Evolutionary conservation across 2,113 vertebrate species (phyloP), one percentile per base, ranked within the genome.

Genomic region (Coryphaenoides rupestris): DNA sequence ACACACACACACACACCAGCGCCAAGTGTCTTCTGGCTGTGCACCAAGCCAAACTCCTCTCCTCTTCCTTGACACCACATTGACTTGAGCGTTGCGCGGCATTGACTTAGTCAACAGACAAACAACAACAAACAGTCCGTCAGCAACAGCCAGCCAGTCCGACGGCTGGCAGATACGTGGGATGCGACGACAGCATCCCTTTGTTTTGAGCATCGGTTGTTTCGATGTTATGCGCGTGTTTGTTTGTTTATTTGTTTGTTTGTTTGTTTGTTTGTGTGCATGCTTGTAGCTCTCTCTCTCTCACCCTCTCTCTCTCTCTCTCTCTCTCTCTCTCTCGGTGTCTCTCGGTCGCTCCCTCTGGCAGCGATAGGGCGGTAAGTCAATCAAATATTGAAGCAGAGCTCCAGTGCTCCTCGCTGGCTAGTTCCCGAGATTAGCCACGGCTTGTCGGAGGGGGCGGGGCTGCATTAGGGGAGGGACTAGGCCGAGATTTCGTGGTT

Each of bases 341-440:
- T 77, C 77, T 75, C 78, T 81, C 81, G 9, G 79, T 83, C 81
- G 81, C 84, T 79, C 81, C 87, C 82, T 69, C 85, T 79, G 82
- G 84, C 87, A 81, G 74, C 78, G 60, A 78, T 81, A 63, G 88
- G 87, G 88, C 87, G 80, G 83, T 90, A 89, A 91, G 91, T 92
- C 91, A 91, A 92, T 92, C 89, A 91, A 88, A 90, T 89, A 90
- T 89, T 89, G 88, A 88, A 90, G 87, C 88, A 87, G 86, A 77
- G 85, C 87, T 89, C 87, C 87, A 86, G 79, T 72, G 81, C 89
- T 73, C 87, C 89, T 73, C 87, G 78, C 87, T 85, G 82, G 90
- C 86, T 72, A 82, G 84, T 85, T n/a, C n/a, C 85, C 74, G 62
- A 86, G 85, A 91, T 90, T 89, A 90, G 87, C 80, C 76, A 75